phyloP scores from a whole-genome alignment of 2,113 vertebrate genomes.

The Spea bombifrons region DNA sequence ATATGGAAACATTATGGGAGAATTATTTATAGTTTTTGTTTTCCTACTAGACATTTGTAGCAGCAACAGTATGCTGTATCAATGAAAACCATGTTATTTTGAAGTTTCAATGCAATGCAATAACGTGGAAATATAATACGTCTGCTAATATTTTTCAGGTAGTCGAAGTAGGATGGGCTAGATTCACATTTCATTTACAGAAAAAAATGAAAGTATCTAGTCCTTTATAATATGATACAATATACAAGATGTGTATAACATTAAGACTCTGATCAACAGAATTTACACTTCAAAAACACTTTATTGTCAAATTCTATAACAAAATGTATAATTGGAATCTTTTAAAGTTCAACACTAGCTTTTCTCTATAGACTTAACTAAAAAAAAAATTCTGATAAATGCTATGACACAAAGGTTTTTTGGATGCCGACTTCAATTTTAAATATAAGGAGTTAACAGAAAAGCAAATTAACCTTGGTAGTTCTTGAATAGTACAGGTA shows the following conservation, averaged over 20 bases:
- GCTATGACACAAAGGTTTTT: too few species aligned
- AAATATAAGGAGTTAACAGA: too few species aligned
- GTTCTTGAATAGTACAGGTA: too few species aligned
- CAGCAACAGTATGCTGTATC: constrained; percentile 57
- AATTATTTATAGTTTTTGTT: constrained; percentile 1
- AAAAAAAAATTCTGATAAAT: too few species aligned
- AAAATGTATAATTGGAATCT: background rate
- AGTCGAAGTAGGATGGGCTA: constrained; percentile 51
- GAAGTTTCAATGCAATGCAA: background rate
- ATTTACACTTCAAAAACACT: constrained; percentile 3
- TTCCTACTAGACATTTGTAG: constrained; percentile 37
- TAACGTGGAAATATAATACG: constrained; percentile 26
- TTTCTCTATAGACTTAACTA: too few species aligned
- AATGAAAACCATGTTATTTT: constrained; percentile 47
- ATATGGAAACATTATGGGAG: background rate
- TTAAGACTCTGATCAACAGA: background rate
- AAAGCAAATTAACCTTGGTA: too few species aligned
- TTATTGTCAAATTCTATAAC: background rate
- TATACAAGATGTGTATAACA: background rate
- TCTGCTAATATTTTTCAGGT: constrained; percentile 60
- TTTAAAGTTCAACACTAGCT: too few species aligned
- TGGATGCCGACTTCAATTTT: too few species aligned
- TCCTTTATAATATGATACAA: constrained; percentile 58
- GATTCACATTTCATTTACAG: constrained; percentile 61
- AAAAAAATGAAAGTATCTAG: constrained; percentile 51